Evolutionary conservation across 2,797 vertebrate species (phyloP), one percentile per base, ranked within the genome.

Genomic region (Cichlasoma orientale): DNA sequence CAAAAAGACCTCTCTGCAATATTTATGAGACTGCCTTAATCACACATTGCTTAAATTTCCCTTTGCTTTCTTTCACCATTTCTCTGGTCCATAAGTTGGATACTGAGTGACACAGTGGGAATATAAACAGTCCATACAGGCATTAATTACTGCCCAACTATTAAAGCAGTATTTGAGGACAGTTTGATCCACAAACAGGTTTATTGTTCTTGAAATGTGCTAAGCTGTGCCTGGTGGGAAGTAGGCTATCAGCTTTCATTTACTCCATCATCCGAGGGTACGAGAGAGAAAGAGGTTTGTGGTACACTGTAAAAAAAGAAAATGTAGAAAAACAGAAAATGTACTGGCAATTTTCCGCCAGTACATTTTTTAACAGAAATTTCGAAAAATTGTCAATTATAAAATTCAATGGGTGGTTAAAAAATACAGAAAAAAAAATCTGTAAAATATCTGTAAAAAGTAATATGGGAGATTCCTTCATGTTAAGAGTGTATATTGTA

Each of bases 11-110:
- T 97, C 97, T 97, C 96, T 98, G 97, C 97, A 98, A 99, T 98
- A 98, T 96, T 95, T 96, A 96, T 97, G 92, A 92, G 96, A 98
- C 98, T 97, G 97, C 98, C 97, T 99, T 99, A 99, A 98, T 92
- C 91, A 93, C 90, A 92, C 89, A 92, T 92, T 88, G 89, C 90
- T 88, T 92, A 84, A 88, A 86, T 87, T 87, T 88, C 83, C 72
- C 71, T 77, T 72, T 79, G 78, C 79, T 78, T 71, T 87, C 75
- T 88, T 75, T 72, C 44, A 88, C 73, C 23, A n/a, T 69, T 61
- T 74, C 77, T 86, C 81, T 73, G 89, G 86, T 89, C 83, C 75
- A 79, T 71, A 82, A 29, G 71, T 54, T 56, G 74, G 63, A 80
- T 76, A 33, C 38, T 29, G 54, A 80, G 19, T 44, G 76, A 80